Percentiles rank a stretch among this genome's conserved stretches.
Evolutionary conservation across 2,113 vertebrate species (phyloP).

Genomic region (Psittacula cyanocephala): DNA sequence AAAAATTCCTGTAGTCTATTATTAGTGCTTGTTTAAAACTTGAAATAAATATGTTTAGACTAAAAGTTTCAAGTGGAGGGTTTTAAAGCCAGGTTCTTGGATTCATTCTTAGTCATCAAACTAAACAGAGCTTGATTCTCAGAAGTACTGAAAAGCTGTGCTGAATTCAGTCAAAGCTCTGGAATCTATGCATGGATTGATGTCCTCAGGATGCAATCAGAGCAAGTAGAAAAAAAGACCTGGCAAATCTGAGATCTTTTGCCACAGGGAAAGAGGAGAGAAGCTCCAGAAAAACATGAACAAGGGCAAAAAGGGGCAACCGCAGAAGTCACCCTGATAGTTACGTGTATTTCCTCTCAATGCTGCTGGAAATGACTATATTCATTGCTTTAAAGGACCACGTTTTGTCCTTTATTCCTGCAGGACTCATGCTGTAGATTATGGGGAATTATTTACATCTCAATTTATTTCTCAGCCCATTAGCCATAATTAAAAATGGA

Average conservation of each 20-base stretch:
- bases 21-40: not conserved
- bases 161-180: not conserved
- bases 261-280: not conserved
- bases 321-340: not conserved
- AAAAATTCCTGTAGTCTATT: not conserved
- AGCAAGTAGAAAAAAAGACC: not conserved
- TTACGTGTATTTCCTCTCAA: not conserved
- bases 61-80: not conserved
- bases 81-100: not conserved
- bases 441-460: not conserved
- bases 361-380: not conserved
- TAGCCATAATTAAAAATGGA: not conserved
- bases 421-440: not conserved
- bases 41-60: conserved; percentile 6
- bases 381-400: not conserved
- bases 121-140: not conserved
- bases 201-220: not conserved
- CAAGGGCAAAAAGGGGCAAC: not conserved
- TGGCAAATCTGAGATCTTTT: not conserved
- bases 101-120: not conserved
- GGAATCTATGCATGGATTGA: not conserved
- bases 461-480: conserved; percentile 3
- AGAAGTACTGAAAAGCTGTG: not conserved
- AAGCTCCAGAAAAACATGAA: not conserved
- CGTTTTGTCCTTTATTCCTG: not conserved